Evolutionary conservation across 1,140 invertebrate genomes (phyloP).

Genomic region (Drosophila gunungcola): DNA sequence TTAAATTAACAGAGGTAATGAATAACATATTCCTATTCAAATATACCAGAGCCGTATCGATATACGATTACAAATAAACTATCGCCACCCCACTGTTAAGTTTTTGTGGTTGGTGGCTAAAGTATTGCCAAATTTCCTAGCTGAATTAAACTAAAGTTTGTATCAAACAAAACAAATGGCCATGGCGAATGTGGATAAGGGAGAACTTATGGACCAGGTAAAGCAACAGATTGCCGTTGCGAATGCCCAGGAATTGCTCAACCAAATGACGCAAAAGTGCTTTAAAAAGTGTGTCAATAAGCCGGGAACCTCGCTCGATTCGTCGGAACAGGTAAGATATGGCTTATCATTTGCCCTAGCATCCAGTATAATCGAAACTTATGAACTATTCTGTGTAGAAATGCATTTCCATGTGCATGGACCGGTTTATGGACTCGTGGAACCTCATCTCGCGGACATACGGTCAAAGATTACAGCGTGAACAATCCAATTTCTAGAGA

Average conservation of each 20-base stretch:
- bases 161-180: slow-evolving; percentile 36
- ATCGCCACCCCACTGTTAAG: slow-evolving; percentile 21
- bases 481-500: slow-evolving; percentile 84
- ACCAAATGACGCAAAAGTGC: slow-evolving; percentile 98
- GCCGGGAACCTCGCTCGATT: slow-evolving; percentile 95
- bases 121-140: slow-evolving; percentile 6
- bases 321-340: slow-evolving; percentile 92
- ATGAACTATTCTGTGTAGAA: slow-evolving; percentile 87
- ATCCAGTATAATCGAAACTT: neutral
- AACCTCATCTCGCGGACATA: slow-evolving; percentile 95
- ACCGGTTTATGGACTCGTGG: slow-evolving; percentile 98
- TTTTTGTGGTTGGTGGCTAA: slow-evolving; percentile 12
- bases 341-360: fast-evolving
- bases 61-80: neutral
- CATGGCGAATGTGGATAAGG: slow-evolving; percentile 87
- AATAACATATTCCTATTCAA: no score
- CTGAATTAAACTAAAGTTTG: slow-evolving; percentile 11
- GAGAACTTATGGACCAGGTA: slow-evolving; percentile 97
- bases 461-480: slow-evolving; percentile 91
- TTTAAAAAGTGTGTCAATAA: slow-evolving; percentile 97
- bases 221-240: slow-evolving; percentile 98
- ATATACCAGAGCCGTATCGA: neutral
- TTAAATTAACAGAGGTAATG: no score
- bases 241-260: slow-evolving; percentile 96
- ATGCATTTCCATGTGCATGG: slow-evolving; percentile 99